These are phyloP conservation scores for Drosophila mimetica DNA, from an alignment of 2,888 invertebrate genomes.

Conservation along the genomic window DNA sequence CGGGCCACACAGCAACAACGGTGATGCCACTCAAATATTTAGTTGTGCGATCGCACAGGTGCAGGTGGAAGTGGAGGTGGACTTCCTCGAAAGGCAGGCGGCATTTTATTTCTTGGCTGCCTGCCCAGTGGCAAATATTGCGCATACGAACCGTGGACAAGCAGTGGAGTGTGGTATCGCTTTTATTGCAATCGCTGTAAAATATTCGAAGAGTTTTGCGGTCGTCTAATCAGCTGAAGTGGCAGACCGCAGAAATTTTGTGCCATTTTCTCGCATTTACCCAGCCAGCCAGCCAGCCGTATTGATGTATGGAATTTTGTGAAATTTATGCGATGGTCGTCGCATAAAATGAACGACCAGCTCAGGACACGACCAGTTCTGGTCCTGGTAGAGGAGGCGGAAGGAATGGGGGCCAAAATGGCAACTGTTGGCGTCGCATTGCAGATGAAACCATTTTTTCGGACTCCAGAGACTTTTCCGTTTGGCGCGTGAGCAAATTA, in stretches of 20 bases:
- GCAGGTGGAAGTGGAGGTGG: neutral
- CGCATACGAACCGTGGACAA: constrained; percentile 67
- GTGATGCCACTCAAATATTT: constrained; percentile 43
- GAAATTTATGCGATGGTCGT: constrained; percentile 68
- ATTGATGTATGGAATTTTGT: constrained; percentile 72
- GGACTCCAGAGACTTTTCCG: constrained; percentile 40
- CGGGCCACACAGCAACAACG: constrained; percentile 30
- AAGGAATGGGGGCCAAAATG: constrained; percentile 8
- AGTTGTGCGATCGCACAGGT: constrained; percentile 10
- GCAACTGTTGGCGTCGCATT: constrained; percentile 70
- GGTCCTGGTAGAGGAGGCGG: constrained; percentile 23
- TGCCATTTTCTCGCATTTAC: constrained; percentile 12
- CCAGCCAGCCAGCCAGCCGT: constrained; percentile 7
- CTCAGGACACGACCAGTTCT: constrained; percentile 55
- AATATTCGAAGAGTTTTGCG: constrained; percentile 41
- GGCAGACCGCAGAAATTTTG: constrained; percentile 19
- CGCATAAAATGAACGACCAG: constrained; percentile 63
- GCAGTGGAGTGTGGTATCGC: constrained; percentile 26
- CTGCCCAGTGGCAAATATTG: constrained; percentile 49
- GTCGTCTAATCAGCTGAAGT: constrained; percentile 50
- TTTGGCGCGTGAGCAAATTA: constrained; percentile 78
- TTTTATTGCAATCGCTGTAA: constrained; percentile 41
- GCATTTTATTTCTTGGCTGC: constrained; percentile 43
- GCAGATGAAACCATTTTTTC: constrained; percentile 71
- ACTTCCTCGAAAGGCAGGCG: constrained; percentile 1